These are phyloP conservation scores for Chrysolina oricalcia DNA, from an alignment of 2,888 invertebrate species.

Conservation along the genomic window DNA sequence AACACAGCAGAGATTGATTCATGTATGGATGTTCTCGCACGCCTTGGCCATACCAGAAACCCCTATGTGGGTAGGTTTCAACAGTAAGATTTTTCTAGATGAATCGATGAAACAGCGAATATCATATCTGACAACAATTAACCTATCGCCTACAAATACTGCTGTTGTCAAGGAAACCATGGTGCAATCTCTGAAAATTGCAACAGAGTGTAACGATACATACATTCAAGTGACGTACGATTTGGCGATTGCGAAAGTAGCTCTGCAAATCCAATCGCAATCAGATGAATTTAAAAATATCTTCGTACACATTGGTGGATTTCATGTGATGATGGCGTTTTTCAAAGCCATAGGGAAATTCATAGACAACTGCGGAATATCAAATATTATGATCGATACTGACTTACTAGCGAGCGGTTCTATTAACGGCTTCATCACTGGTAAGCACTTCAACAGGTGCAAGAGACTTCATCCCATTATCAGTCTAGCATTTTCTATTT, in stretches of 20 bases:
- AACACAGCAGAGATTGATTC: slow-evolving; percentile 23
- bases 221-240: slow-evolving; percentile 62
- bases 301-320: slow-evolving; percentile 38
- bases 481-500: slow-evolving; percentile 48
- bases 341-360: slow-evolving; percentile 32
- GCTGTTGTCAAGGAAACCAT: slow-evolving; percentile 59
- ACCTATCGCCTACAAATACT: slow-evolving; percentile 60
- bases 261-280: slow-evolving; percentile 59
- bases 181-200: slow-evolving; percentile 53
- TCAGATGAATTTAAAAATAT: slow-evolving; percentile 36
- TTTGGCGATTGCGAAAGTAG: slow-evolving; percentile 61
- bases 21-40: slow-evolving; percentile 54
- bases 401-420: slow-evolving; percentile 50
- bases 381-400: slow-evolving; percentile 19
- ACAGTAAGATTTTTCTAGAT: slow-evolving; percentile 55
- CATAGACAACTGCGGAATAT: slow-evolving; percentile 39
- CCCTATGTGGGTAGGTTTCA: slow-evolving; percentile 64
- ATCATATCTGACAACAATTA: slow-evolving; percentile 61
- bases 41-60: slow-evolving; percentile 55
- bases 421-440: slow-evolving; percentile 48
- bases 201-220: slow-evolving; percentile 52
- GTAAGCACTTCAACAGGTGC: slow-evolving; percentile 53
- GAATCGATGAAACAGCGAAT: slow-evolving; percentile 54
- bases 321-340: slow-evolving; percentile 15
- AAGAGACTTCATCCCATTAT: slow-evolving; percentile 53